Evolutionary conservation across 2,113 vertebrate species (phyloP).

Genomic region (Gymnorhina tibicen): DNA sequence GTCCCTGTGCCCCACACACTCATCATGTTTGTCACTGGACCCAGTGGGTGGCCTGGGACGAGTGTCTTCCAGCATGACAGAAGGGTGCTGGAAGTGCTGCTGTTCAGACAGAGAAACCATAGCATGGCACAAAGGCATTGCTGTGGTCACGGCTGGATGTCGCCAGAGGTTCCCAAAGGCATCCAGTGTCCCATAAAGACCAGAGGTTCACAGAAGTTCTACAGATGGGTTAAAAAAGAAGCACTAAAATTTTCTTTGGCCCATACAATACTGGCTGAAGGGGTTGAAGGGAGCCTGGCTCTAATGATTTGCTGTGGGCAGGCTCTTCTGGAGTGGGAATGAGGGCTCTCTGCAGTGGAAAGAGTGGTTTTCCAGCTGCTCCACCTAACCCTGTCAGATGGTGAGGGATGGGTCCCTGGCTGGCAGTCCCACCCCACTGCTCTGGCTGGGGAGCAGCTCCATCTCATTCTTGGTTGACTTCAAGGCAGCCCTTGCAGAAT

Average conservation of each 20-base stretch:
- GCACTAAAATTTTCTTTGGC: not conserved
- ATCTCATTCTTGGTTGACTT: not conserved
- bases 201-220: not conserved
- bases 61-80: not conserved
- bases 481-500: constrained; percentile 24
- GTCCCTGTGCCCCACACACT: not conserved
- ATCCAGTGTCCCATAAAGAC: not conserved
- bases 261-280: not conserved
- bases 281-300: not conserved
- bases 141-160: accelerated
- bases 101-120: not conserved
- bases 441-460: not conserved
- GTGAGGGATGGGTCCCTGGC: not conserved
- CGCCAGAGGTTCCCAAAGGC: not conserved
- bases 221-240: not conserved
- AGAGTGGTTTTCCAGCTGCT: not conserved
- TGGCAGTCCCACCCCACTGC: not conserved
- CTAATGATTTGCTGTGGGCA: not conserved
- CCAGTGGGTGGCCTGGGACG: not conserved
- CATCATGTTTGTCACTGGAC: not conserved
- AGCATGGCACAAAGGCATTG: not conserved
- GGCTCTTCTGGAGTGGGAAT: not conserved
- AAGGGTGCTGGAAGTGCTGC: not conserved
- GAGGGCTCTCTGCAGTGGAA: not conserved
- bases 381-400: not conserved